Evolutionary conservation across 92 coral and sea anemone species (phyloP), one percentile per base, ranked within the genome.

Genomic region (Micromussa lordhowensis): DNA sequence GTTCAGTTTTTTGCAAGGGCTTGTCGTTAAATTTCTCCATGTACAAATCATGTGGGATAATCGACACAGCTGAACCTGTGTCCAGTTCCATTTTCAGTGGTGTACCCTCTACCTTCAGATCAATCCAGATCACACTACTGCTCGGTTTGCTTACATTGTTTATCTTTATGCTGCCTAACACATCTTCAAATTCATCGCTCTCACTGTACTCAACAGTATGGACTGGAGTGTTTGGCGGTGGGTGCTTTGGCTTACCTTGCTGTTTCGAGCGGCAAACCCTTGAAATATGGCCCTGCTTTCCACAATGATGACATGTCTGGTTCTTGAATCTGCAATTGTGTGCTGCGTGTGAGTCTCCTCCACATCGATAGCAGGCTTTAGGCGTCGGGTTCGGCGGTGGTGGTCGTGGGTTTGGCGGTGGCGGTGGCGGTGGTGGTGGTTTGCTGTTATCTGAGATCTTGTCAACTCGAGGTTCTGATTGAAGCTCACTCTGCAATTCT

Each of bases 401-500:
- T 1, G 40, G 32, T 6, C 3, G 66, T 59, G 66, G 8, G 51
- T 44, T 32, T 32, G 35, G 22, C n/a, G 35, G n/a, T n/a, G n/a
- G n/a, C n/a, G n/a, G n/a, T n/a, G n/a, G n/a, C n/a, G n/a, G n/a
- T n/a, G n/a, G n/a, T n/a, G n/a, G n/a, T n/a, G n/a, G n/a, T n/a
- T n/a, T n/a, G n/a, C n/a, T n/a, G 29, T 35, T 73, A 73, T 73
- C 78, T 73, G 51, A 29, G 4, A 32, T 35, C 40, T 73, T 14
- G 78, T 73, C 78, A 73, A 73, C 53, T 32, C 78, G 24, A 73
- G 78, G 53, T 35, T 73, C 78, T 73, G 53, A 4, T 11, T 73
- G 40, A 17, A 73, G 11, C 28, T 73, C 49, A 73, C 78, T 73
- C 18, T 73, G 78, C 78, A 35, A 32, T 73, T 73, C 78, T 53